These are phyloP conservation scores for Phymanthus crucifer DNA, from an alignment of 92 coral and sea anemone genomes.

Conservation along the genomic window DNA sequence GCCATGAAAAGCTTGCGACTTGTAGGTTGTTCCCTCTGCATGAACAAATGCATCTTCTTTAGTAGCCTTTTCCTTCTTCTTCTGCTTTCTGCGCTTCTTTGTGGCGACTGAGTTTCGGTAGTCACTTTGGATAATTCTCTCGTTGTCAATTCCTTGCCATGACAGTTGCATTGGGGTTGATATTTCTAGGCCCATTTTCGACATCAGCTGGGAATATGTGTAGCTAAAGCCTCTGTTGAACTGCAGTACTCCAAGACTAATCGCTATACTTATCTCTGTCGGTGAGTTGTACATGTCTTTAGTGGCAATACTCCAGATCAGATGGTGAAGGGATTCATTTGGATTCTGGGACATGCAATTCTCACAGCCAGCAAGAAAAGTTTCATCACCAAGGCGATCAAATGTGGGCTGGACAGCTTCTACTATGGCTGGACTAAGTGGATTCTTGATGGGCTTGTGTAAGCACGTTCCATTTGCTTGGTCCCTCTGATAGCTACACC, in stretches of 20 bases:
- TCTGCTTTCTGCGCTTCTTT: constrained; percentile 46
- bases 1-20: constrained; percentile 51
- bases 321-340: constrained; percentile 54
- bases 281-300: constrained; percentile 35
- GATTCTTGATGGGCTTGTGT: constrained; percentile 48
- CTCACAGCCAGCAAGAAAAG: constrained; percentile 46
- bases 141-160: constrained; percentile 33
- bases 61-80: constrained; percentile 44
- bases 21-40: constrained; percentile 38
- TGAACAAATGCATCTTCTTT: constrained; percentile 64
- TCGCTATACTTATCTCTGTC: background rate
- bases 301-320: constrained; percentile 56
- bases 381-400: constrained; percentile 54
- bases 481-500: constrained; percentile 63
- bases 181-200: constrained; percentile 30
- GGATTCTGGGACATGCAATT: constrained; percentile 49
- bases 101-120: constrained; percentile 30
- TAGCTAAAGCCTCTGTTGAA: constrained; percentile 14
- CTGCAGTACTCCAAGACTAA: constrained; percentile 5
- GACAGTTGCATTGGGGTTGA: constrained; percentile 24
- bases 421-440: constrained; percentile 40
- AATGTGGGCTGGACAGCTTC: constrained; percentile 42
- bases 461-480: background rate
- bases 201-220: constrained; percentile 39
- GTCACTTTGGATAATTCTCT: constrained; percentile 22